Evolutionary conservation across 1,140 invertebrate genomes (phyloP).

Genomic region (Atta cephalotes): DNA sequence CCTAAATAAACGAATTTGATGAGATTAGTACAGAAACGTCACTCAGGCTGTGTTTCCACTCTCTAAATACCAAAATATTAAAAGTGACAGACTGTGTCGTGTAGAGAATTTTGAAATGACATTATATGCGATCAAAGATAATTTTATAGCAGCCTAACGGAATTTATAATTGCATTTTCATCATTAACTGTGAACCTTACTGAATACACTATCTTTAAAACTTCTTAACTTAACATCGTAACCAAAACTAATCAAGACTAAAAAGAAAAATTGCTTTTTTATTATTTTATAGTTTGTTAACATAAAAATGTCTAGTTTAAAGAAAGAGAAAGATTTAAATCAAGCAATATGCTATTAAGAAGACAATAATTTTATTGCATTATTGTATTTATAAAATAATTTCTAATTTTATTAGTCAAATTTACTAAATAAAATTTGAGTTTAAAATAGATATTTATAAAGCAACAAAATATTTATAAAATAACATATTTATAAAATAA

Average conservation of each 20-base stretch:
- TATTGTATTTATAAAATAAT: not conserved
- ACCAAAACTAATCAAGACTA: not conserved
- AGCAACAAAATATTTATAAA: too few species aligned
- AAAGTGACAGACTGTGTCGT: not conserved
- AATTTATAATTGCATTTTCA: constrained; percentile 31
- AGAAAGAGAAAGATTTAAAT: not conserved
- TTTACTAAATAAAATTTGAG: not conserved
- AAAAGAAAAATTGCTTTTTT: not conserved
- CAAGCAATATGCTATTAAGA: not conserved
- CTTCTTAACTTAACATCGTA: not conserved
- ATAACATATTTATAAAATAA: too few species aligned
- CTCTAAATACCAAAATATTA: constrained; percentile 28
- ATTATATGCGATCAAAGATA: constrained; percentile 24
- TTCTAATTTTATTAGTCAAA: not conserved
- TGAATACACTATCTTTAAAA: not conserved
- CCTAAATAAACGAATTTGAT: constrained; percentile 5
- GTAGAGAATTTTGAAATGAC: not conserved
- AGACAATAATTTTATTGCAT: not conserved
- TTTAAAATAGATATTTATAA: constrained; percentile 2
- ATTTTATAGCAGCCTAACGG: not conserved
- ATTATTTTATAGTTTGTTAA: constrained; percentile 27
- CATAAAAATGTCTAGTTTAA: not conserved
- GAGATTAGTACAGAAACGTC: not conserved
- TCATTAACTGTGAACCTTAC: not conserved
- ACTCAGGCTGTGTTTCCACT: not conserved